Conservation (phyloP, 2,797 vertebrate species). For the Astyanax mexicanus region DNA sequence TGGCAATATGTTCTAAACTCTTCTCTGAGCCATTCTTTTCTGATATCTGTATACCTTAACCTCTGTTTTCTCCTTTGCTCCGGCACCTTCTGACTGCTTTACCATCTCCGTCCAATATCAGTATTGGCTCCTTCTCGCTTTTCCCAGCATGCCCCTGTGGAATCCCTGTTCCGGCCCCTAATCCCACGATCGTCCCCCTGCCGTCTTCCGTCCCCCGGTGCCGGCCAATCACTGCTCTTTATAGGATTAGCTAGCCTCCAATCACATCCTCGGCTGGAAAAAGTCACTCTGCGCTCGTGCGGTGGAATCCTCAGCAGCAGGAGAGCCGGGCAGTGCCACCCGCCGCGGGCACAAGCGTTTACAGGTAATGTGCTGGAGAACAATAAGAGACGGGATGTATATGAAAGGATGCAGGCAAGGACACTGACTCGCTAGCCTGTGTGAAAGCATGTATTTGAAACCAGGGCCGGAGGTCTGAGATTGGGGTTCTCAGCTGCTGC, state of each 20-base stretch:
- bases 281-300: constrained; percentile 49
- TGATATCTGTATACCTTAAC: not conserved
- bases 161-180: constrained; percentile 52
- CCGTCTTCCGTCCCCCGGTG: constrained; percentile 37
- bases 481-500: constrained; percentile 18
- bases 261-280: constrained; percentile 67
- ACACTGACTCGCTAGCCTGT: constrained; percentile 7
- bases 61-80: not conserved
- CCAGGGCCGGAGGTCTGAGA: constrained; percentile 19
- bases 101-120: not conserved
- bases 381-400: constrained; percentile 42
- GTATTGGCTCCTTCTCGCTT: constrained; percentile 4
- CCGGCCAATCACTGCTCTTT: constrained; percentile 78
- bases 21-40: too few species aligned
- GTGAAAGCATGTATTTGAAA: constrained; percentile 34
- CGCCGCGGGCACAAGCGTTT: constrained; percentile 31
- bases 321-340: constrained; percentile 17
- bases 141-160: constrained; percentile 11
- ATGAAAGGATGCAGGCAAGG: constrained; percentile 28
- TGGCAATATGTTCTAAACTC: too few species aligned
- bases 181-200: constrained; percentile 55
- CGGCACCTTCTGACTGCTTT: not conserved
- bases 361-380: constrained; percentile 45
- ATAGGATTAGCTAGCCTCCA: constrained; percentile 80
- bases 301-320: constrained; percentile 28